Percentiles rank a stretch among this genome's conserved stretches.
Evolutionary conservation across 2,113 vertebrate species (phyloP).

Genomic region (Atlantisia rogersi): DNA sequence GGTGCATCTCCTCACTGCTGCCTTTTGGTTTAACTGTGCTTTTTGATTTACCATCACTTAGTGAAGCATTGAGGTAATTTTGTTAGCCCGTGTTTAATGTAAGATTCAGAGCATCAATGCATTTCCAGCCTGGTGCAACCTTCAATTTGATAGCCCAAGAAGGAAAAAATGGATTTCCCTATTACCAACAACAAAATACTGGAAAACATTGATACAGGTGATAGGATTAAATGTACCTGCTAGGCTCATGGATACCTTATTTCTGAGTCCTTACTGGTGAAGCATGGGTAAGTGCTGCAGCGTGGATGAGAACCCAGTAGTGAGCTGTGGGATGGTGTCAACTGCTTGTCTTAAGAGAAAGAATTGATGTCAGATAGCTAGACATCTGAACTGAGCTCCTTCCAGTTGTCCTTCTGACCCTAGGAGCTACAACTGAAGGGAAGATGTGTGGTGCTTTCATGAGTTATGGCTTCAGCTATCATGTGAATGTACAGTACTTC

Average conservation of each 20-base stretch:
- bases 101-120: not conserved
- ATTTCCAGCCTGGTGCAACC: not conserved
- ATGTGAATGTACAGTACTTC: not conserved
- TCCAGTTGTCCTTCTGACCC: not conserved
- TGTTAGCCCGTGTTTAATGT: not conserved
- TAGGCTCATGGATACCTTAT: not conserved
- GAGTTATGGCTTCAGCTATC: fast-evolving
- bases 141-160: not conserved
- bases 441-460: not conserved
- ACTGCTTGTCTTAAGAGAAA: not conserved
- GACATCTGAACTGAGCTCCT: not conserved
- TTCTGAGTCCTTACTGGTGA: not conserved
- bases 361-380: not conserved
- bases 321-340: not conserved
- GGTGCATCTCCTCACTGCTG: not conserved
- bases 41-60: not conserved
- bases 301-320: not conserved
- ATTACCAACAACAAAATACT: not conserved
- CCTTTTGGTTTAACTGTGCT: not conserved
- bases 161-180: not conserved
- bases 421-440: not conserved
- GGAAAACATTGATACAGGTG: not conserved
- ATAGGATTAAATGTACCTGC: not conserved
- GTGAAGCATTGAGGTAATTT: not conserved
- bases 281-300: not conserved